Conservation (phyloP, 2,888 invertebrate genomes). For the Trissolcus brochymenae region DNA sequence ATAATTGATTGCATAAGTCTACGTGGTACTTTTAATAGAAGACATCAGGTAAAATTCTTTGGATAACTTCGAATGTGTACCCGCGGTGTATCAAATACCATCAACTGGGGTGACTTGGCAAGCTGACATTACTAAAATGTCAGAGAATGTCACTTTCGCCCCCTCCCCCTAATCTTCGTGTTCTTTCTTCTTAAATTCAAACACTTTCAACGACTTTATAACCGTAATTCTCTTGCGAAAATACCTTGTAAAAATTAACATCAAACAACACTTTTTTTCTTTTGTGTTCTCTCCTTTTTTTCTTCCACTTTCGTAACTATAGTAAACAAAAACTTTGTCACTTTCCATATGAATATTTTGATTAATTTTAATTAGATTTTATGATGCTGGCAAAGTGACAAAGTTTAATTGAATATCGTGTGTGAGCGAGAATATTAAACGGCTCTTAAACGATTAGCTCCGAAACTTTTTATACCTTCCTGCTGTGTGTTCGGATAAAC, state of each 20-base stretch:
- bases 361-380: background rate
- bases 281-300: no score
- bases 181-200: slow-evolving; percentile 48
- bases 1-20: slow-evolving; percentile 42
- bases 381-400: background rate
- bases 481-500: slow-evolving; percentile 40
- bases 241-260: no score
- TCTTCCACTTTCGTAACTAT: no score
- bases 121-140: slow-evolving; percentile 75
- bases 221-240: slow-evolving; percentile 9
- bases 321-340: no score
- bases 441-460: slow-evolving; percentile 47
- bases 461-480: slow-evolving; percentile 19
- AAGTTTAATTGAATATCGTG: slow-evolving; percentile 19
- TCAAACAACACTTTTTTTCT: no score
- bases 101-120: slow-evolving; percentile 58
- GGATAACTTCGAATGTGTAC: slow-evolving; percentile 67
- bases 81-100: slow-evolving; percentile 68
- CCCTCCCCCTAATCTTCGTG: slow-evolving; percentile 43
- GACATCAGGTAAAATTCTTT: slow-evolving; percentile 55
- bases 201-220: slow-evolving; percentile 51
- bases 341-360: no score
- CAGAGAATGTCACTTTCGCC: slow-evolving; percentile 71
- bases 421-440: slow-evolving; percentile 42
- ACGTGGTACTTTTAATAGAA: slow-evolving; percentile 37